Base-by-base conservation (phyloP, 2,888 invertebrate genomes). In the Eristalis tenax region DNA sequence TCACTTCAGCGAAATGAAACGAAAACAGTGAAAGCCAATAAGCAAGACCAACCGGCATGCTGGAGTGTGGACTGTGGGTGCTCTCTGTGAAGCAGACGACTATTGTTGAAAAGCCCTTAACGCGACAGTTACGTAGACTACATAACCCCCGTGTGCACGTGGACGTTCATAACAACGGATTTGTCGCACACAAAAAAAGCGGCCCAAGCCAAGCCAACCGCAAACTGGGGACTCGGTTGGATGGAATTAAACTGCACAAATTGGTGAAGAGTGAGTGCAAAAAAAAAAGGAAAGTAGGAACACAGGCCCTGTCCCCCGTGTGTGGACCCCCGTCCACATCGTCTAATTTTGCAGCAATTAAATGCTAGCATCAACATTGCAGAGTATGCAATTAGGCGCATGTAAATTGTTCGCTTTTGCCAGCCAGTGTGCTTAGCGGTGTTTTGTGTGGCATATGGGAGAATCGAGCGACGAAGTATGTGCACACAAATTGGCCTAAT, bases 301-400 rank as follows among this genome's bases (percentile, higher is more conserved):
- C 22, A 8, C 10, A 63, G 57, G 22, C 40, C 64, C 59, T 26
- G 50, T 61, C 18, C 3, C 3, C 11, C 23, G 23, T 75, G 22
- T 38, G 38, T 38, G 18, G 75, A 80, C 57, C 66, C 23, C 56
- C 32, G 32, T 40, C 59, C 68, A 56, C 75, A 80, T 77, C 82
- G 74, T 82, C 83, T 83, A 86, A 83, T 79, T 86, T 79, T 11
- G 63, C 71, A 74, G 78, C 86, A 82, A 86, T 86, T 86, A 82
- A 82, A 86, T 78, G 74, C 82, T 86, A 75, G 86, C 86, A 86
- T 83, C 83, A 86, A 83, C 77, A 79, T 86, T 75, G 83, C 83
- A 70, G 71, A 70, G 71, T 66, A 79, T 86, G 86, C 86, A 86
- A 86, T 86, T 86, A 86, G 78, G 78, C 75, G 18, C 78, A 86